Evolutionary conservation across 92 coral and sea anemone genomes (phyloP), one percentile per base, ranked within the genome.

Genomic region (Actinostola sp.): DNA sequence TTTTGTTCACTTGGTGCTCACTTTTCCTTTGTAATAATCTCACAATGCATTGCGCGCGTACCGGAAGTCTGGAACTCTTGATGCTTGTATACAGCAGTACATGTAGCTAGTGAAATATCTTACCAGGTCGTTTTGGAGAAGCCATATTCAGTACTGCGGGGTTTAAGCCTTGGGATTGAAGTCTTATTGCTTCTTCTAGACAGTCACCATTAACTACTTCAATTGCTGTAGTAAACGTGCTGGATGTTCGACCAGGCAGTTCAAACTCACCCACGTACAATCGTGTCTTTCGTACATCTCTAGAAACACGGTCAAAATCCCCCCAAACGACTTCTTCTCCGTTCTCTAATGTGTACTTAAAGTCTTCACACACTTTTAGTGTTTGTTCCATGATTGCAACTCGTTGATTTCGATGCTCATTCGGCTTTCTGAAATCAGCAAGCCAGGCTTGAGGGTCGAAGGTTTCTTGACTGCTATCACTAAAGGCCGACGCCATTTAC

Each of bases 111-210:
- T 29, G 43, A 14, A 59, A 13, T 10, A 36, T 57, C 1, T 24
- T 36, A 87, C 96, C 96, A 70, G 96, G 92, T 70, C 96, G 73
- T 73, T 33, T 81, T 0, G 92, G 83, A 21, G 96, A 90, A 26
- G 92, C 96, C 96, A 90, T 87, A 77, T 90, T 90, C 5, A 90
- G 73, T 4, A 90, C 96, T 39, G 88, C 96, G 43, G 96, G 92
- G 50, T 83, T 83, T 1, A 79, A 76, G 8, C 96, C 96, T 26
- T 61, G 55, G 12, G 52, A 46, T 78, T 61, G 70, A 17, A 90
- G 83, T 6, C 63, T 60, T 8, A 87, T 72, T 0, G 89, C 96
- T 72, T 87, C 92, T 67, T 86, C 89, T 5, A 90, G 77, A 49
- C 92, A 90, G 53, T 90, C 96, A 45, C 73, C 42, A 48, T 87